Evolutionary conservation across 2,888 invertebrate genomes (phyloP).

Genomic region (Didymodactylos carnosus): DNA sequence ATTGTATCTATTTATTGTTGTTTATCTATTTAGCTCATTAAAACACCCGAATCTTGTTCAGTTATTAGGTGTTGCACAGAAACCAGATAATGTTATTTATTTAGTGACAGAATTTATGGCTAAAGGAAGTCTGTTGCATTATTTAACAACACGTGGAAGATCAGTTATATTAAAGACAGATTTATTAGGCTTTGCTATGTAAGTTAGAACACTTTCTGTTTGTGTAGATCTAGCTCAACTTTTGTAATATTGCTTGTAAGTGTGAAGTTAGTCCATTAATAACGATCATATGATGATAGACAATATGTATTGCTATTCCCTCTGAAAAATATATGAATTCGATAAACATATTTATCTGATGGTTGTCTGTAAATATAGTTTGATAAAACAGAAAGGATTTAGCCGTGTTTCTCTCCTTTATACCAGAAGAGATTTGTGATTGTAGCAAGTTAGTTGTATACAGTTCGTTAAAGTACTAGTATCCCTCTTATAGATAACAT

Average conservation of each 20-base stretch:
- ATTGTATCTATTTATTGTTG: neutral
- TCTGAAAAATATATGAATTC: neutral
- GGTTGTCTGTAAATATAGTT: neutral
- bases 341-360: neutral
- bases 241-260: no score
- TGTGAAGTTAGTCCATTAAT: no score
- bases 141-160: conserved; percentile 78
- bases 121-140: conserved; percentile 92
- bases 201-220: no score
- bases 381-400: no score
- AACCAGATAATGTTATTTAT: conserved; percentile 20
- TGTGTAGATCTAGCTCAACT: no score
- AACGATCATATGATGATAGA: neutral
- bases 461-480: no score
- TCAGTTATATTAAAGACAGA: conserved; percentile 82
- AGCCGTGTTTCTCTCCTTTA: no score
- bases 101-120: conserved; percentile 49
- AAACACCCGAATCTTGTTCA: conserved; percentile 88
- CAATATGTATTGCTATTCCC: neutral
- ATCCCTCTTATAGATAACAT: no score
- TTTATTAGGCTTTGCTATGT: conserved; percentile 93
- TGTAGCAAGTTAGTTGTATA: no score
- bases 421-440: no score
- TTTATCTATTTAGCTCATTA: conserved; percentile 5
- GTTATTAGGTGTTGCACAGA: conserved; percentile 72